Percentiles rank a stretch among this genome's conserved stretches.
These are phyloP conservation scores for Drepana arcuata DNA, from an alignment of 1,140 invertebrate species.

Conservation along the genomic window DNA sequence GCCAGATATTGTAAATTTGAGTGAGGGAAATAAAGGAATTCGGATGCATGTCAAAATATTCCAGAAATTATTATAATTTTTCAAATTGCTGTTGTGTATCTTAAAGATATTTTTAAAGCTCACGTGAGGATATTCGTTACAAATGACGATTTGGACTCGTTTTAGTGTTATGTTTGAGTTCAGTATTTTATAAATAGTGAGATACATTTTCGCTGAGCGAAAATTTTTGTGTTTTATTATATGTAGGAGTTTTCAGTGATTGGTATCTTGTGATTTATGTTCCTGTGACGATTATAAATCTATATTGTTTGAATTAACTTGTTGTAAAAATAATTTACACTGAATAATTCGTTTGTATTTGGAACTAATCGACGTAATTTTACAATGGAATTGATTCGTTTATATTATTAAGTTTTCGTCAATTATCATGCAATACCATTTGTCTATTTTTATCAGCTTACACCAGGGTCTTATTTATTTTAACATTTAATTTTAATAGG, in stretches of 20 bases:
- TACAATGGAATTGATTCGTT: background rate
- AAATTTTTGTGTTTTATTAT: conserved; percentile 25
- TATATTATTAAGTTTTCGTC: conserved; percentile 8
- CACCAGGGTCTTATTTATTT: conserved; percentile 14
- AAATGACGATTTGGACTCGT: conserved; percentile 29
- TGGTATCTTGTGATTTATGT: conserved; percentile 61
- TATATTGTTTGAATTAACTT: conserved; percentile 15
- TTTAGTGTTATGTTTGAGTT: conserved; percentile 29
- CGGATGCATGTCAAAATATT: background rate
- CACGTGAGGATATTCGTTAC: no score
- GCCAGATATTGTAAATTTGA: background rate
- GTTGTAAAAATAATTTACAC: conserved; percentile 17
- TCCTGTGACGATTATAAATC: conserved; percentile 53
- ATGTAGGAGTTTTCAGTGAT: conserved; percentile 20
- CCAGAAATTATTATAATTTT: conserved; percentile 2
- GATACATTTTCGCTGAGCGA: conserved; percentile 53
- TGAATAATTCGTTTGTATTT: background rate
- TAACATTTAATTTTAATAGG: conserved; percentile 13
- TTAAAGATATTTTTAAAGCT: no score
- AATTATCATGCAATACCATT: conserved; percentile 13
- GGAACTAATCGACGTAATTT: conserved; percentile 1
- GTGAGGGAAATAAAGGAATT: no score
- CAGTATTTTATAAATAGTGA: conserved; percentile 51
- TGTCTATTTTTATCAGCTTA: background rate
- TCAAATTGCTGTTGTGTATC: conserved; percentile 3